These are phyloP conservation scores for Acanthurus leucopareius DNA, from an alignment of 2,797 vertebrate species.

Conservation along the genomic window DNA sequence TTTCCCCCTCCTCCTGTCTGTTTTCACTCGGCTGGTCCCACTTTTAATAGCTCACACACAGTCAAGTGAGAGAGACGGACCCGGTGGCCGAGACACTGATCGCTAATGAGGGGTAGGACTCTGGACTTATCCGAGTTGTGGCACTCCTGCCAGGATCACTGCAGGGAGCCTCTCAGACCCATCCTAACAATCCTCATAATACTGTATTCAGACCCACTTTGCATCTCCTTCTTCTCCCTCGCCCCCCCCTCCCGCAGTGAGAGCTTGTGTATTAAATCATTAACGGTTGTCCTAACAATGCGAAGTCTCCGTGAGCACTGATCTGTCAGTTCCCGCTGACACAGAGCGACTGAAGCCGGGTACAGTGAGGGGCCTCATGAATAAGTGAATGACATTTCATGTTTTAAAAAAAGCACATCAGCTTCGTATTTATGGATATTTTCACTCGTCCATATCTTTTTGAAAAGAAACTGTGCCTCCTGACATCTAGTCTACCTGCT, in stretches of 20 bases:
- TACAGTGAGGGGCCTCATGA: conserved; percentile 45
- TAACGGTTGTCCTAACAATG: conserved; percentile 61
- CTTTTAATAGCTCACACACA: conserved; percentile 60
- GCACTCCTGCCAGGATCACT: conserved; percentile 46
- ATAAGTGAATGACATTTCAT: conserved; percentile 47
- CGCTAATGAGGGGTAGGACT: conserved; percentile 66
- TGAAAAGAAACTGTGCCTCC: not conserved
- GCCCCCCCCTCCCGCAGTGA: conserved; percentile 32
- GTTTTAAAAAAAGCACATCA: conserved; percentile 40
- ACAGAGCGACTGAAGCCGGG: conserved; percentile 9
- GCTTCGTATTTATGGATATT: conserved; percentile 21
- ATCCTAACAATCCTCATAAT: conserved; percentile 42
- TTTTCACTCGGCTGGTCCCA: conserved; percentile 54
- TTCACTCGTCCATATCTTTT: conserved; percentile 18
- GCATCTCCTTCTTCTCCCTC: conserved; percentile 16
- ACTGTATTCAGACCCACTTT: conserved; percentile 46
- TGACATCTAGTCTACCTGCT: not conserved
- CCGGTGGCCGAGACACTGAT: conserved; percentile 42
- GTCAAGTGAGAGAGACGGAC: conserved; percentile 44
- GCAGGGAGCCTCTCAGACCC: conserved; percentile 47
- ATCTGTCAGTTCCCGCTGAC: conserved; percentile 23
- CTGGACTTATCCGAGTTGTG: conserved; percentile 30
- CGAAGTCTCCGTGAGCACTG: conserved; percentile 35
- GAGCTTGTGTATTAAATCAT: conserved; percentile 64
- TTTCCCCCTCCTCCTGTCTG: conserved; percentile 20